Percentiles rank a stretch among this genome's conserved stretches.
phyloP scores from a whole-genome alignment of 2,888 invertebrate species.

The Agriopis leucophaearia region DNA sequence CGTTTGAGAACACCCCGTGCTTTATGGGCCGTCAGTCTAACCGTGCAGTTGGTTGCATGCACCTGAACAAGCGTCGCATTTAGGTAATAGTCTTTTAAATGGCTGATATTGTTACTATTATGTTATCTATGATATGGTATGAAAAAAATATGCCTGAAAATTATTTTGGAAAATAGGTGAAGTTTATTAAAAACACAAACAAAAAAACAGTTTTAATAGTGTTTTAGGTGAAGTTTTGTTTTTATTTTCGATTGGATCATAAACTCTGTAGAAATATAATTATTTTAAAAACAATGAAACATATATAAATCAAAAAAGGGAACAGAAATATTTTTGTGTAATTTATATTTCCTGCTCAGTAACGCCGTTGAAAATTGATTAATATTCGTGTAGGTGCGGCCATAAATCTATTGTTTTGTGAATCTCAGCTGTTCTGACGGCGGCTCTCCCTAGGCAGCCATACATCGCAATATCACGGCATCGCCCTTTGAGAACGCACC shows the following conservation, averaged over 20 bases:
- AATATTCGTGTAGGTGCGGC: conserved; percentile 71
- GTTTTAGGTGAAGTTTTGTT: too few relatives aligned
- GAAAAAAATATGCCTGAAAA: too few relatives aligned
- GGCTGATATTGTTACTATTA: conserved; percentile 28
- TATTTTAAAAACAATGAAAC: neutral
- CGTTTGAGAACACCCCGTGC: conserved; percentile 64
- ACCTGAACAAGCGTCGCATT: conserved; percentile 59
- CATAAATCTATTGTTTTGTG: conserved; percentile 79
- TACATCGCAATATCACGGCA: conserved; percentile 77
- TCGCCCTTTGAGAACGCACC: conserved; percentile 65
- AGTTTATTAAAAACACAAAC: too few relatives aligned
- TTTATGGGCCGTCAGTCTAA: conserved; percentile 76
- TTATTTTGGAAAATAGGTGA: too few relatives aligned
- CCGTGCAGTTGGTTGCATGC: conserved; percentile 57
- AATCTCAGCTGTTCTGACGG: conserved; percentile 74
- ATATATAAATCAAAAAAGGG: neutral
- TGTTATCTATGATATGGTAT: neutral
- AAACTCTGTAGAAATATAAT: too few relatives aligned
- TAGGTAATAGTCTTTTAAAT: conserved; percentile 48
- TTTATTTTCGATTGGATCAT: too few relatives aligned
- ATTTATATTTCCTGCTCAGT: conserved; percentile 10
- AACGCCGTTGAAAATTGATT: conserved; percentile 60
- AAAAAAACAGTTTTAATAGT: too few relatives aligned
- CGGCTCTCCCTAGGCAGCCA: conserved; percentile 76
- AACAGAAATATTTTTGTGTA: neutral